Evolutionary conservation across 2,797 vertebrate genomes (phyloP).

Genomic region (Eupleurogrammus muticus): DNA sequence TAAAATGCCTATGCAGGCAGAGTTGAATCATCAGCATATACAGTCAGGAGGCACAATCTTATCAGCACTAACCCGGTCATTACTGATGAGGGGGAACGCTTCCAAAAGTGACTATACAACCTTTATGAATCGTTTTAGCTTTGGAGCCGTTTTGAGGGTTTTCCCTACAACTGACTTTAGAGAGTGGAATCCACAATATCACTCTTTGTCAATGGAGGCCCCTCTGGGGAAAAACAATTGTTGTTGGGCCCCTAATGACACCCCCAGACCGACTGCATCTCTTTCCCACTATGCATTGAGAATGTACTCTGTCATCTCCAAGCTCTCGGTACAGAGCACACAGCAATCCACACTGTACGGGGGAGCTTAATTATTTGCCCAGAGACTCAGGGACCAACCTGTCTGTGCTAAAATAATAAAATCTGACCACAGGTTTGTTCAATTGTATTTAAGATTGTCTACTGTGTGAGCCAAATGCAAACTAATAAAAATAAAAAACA

Average conservation of each 20-base stretch:
- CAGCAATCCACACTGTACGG: conserved; percentile 4
- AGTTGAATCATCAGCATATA: neutral
- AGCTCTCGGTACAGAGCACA: conserved; percentile 9
- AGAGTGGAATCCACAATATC: neutral
- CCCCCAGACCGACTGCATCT: neutral
- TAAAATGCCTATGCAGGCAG: neutral
- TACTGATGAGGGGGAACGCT: neutral
- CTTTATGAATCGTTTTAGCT: neutral
- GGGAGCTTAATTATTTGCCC: conserved; percentile 20
- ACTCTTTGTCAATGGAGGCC: neutral
- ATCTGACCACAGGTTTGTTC: conserved; percentile 5
- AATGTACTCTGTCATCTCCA: conserved; percentile 15
- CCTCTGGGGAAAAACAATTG: too few species aligned
- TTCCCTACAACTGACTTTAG: neutral
- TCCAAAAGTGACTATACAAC: neutral
- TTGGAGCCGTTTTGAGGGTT: neutral
- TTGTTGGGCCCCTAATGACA: neutral
- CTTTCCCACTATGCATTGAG: neutral
- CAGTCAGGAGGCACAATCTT: neutral
- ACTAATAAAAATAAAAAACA: neutral
- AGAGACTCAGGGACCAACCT: conserved; percentile 20
- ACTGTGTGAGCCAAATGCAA: neutral
- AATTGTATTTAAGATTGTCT: conserved; percentile 2
- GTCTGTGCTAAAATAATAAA: conserved; percentile 11
- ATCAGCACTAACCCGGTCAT: neutral